phyloP scores from a whole-genome alignment of 2,797 vertebrate genomes.

The Acanthurus lineatus region DNA sequence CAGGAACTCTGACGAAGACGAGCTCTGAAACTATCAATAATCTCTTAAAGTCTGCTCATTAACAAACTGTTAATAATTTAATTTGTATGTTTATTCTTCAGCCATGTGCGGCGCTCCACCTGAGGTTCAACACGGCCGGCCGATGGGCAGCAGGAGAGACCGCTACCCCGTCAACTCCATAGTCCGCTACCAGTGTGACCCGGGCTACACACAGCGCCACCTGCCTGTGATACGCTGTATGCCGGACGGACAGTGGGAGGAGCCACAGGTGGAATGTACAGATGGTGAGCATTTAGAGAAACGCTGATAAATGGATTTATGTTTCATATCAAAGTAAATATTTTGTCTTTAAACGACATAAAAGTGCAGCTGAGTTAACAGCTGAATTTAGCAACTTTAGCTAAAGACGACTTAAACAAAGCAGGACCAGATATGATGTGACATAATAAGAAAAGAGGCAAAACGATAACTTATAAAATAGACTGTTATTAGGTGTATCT shows the following conservation, averaged over 20 bases:
- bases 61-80: not conserved
- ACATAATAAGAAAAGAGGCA: not conserved
- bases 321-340: not conserved
- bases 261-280: conserved; percentile 93
- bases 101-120: conserved; percentile 92
- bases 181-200: conserved; percentile 93
- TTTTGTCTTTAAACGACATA: not conserved
- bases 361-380: not conserved
- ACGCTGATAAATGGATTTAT: not conserved
- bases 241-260: conserved; percentile 92
- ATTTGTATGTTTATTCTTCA: conserved; percentile 58
- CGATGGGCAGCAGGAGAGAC: conserved; percentile 87
- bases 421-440: not conserved
- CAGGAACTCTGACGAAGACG: too few relatives aligned
- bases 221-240: conserved; percentile 92
- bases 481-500: not conserved
- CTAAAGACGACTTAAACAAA: not conserved
- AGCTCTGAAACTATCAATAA: too few relatives aligned
- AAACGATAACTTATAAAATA: not conserved
- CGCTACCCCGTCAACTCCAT: conserved; percentile 89
- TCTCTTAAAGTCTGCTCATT: not conserved
- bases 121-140: conserved; percentile 86
- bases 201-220: conserved; percentile 92
- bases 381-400: not conserved
- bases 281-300: conserved; percentile 83